A percentile compares a stretch with the other conserved stretches of the same genome.
phyloP scores from a whole-genome alignment of 1,140 invertebrate genomes.

The Bacillus rossius region DNA sequence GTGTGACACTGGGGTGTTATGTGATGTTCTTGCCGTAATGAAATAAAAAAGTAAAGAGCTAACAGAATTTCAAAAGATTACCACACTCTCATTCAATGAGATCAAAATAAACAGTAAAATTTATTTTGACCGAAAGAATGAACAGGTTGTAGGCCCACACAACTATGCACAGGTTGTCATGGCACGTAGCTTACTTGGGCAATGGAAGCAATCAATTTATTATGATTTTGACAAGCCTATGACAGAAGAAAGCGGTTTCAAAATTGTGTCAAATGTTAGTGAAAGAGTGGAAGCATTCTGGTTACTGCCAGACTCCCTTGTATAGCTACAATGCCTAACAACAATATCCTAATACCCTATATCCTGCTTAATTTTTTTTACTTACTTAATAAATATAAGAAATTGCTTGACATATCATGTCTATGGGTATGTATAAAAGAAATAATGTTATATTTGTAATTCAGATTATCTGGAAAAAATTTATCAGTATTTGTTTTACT shows the following conservation, averaged over 20 bases:
- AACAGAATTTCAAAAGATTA: slow-evolving; percentile 3
- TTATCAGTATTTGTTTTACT: too few species aligned
- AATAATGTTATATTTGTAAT: too few species aligned
- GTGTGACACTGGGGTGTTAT: slow-evolving; percentile 10
- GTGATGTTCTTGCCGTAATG: slow-evolving; percentile 17
- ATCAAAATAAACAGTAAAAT: slow-evolving; percentile 12
- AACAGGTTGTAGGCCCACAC: slow-evolving; percentile 18
- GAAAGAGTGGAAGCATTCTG: too few species aligned
- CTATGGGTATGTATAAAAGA: too few species aligned
- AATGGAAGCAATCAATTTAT: slow-evolving; percentile 37
- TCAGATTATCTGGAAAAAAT: too few species aligned
- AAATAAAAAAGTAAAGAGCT: slow-evolving; percentile 6
- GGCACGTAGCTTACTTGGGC: slow-evolving; percentile 21
- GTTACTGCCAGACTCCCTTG: too few species aligned
- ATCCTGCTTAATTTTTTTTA: too few species aligned
- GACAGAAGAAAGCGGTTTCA: slow-evolving; percentile 19
- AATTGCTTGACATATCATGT: too few species aligned
- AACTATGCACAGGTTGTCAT: slow-evolving; percentile 19
- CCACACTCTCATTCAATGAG: slow-evolving; percentile 22
- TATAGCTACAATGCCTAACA: too few species aligned
- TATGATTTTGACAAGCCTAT: slow-evolving; percentile 32
- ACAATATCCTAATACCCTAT: too few species aligned
- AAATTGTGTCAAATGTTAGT: slow-evolving; percentile 16
- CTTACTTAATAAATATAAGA: too few species aligned
- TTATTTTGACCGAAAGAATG: slow-evolving; percentile 10